These are phyloP conservation scores for Smutsia temminckii DNA, from an alignment of 2,797 vertebrate species.

Conservation along the genomic window DNA sequence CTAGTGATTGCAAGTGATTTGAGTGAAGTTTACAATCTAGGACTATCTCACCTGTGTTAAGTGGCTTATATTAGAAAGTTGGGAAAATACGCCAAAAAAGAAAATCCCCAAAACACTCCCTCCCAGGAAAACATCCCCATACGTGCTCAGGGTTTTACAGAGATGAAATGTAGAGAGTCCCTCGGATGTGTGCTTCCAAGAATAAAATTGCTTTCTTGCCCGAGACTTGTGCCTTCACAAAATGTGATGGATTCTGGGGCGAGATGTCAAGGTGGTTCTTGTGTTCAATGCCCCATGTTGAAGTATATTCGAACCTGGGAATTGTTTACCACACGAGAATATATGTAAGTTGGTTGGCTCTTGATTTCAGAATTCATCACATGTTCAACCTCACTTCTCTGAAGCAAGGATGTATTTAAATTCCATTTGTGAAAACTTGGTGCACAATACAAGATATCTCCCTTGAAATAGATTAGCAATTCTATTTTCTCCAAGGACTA, in stretches of 20 bases:
- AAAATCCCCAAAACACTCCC: too few species aligned
- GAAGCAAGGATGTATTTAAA: neutral
- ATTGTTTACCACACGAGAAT: neutral
- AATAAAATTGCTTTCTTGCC: neutral
- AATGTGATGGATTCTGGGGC: neutral
- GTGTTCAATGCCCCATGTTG: neutral
- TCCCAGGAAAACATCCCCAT: rapidly evolving
- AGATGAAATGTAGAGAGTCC: neutral
- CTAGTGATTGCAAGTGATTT: neutral
- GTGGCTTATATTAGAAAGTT: neutral
- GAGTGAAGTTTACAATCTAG: neutral
- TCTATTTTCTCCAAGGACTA: neutral
- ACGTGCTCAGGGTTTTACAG: neutral
- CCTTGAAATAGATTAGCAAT: neutral
- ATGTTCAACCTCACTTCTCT: neutral
- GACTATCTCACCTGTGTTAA: neutral
- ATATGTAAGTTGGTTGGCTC: neutral
- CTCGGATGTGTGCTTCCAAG: rapidly evolving
- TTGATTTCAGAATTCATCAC: neutral
- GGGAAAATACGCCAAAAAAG: neutral
- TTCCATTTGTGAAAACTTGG: neutral
- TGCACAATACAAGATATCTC: neutral
- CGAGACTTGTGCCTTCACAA: neutral
- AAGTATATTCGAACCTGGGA: neutral
- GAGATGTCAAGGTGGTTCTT: neutral